Percentiles rank a stretch among this genome's conserved stretches.
phyloP scores from a whole-genome alignment of 2,797 vertebrate species.

The Cyclopterus lumpus region DNA sequence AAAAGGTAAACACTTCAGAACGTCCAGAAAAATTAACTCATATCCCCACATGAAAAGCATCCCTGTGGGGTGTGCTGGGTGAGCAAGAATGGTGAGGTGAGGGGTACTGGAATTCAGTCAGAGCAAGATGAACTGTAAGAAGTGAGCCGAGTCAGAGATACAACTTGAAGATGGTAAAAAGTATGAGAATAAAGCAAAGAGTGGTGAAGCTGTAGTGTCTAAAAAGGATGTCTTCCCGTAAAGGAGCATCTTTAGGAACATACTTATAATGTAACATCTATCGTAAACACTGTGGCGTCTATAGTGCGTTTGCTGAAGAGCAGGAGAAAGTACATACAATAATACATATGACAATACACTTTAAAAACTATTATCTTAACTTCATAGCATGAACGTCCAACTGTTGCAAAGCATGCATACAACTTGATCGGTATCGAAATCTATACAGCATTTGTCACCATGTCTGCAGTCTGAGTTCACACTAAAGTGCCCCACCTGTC shows the following conservation, averaged over 20 bases:
- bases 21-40: conserved; percentile 68
- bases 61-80: conserved; percentile 15
- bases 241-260: background rate
- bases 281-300: background rate
- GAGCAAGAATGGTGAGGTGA: conserved; percentile 17
- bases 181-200: background rate
- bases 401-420: too few species aligned
- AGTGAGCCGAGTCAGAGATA: conserved; percentile 1
- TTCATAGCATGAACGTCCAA: too few species aligned
- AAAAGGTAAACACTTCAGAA: conserved; percentile 61
- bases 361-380: background rate
- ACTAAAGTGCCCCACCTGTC: conserved; percentile 12
- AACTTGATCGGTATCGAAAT: too few species aligned
- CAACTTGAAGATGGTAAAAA: background rate
- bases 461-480: background rate
- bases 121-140: conserved; percentile 15
- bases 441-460: background rate
- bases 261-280: background rate
- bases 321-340: background rate
- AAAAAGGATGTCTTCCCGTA: background rate
- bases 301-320: background rate
- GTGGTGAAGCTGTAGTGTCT: background rate
- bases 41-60: conserved; percentile 66
- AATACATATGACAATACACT: background rate
- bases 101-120: conserved; percentile 5